These are phyloP conservation scores for Apteryx mantelli DNA, from an alignment of 2,113 vertebrate species.

Conservation along the genomic window DNA sequence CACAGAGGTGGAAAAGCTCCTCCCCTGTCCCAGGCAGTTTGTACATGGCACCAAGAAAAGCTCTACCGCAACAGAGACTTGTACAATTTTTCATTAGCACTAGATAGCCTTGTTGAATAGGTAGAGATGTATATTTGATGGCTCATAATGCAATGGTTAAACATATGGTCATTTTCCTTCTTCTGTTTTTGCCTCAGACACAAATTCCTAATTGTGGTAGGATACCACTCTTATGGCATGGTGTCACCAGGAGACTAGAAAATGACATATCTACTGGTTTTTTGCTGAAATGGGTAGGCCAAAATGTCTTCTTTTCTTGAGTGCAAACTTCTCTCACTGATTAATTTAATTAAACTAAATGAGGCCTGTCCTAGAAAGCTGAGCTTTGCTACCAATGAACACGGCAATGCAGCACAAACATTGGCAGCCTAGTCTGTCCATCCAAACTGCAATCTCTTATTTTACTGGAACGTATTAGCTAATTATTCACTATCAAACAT, in stretches of 20 bases:
- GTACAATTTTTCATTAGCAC: too few relatives aligned
- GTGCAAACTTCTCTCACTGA: not conserved
- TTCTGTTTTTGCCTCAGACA: not conserved
- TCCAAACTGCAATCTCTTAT: not conserved
- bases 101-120: not conserved
- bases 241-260: not conserved
- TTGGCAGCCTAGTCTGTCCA: not conserved
- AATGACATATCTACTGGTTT: not conserved
- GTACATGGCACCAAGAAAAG: too few relatives aligned
- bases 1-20: too few relatives aligned
- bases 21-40: too few relatives aligned
- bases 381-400: not conserved
- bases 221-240: too few relatives aligned
- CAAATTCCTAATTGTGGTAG: not conserved
- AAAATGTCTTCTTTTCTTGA: not conserved
- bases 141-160: not conserved
- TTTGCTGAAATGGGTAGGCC: not conserved
- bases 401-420: not conserved
- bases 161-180: not conserved
- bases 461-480: not conserved
- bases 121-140: not conserved
- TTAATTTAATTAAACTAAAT: not conserved
- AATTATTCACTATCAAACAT: not conserved
- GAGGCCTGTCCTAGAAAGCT: not conserved
- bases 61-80: too few relatives aligned